These are phyloP conservation scores for Apis laboriosa DNA, from an alignment of 1,140 invertebrate species.

Conservation along the genomic window DNA sequence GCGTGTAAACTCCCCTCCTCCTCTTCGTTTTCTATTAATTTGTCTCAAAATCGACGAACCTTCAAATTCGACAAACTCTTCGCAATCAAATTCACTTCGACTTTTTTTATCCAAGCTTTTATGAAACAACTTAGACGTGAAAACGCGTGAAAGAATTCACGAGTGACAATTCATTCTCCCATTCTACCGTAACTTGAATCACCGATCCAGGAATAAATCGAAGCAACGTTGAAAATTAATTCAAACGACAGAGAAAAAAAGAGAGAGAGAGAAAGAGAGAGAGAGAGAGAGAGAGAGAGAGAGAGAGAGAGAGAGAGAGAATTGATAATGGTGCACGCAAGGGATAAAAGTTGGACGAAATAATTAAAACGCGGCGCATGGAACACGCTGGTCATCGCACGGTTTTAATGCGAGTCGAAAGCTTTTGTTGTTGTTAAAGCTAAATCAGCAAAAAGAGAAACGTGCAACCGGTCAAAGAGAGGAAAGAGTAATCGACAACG, in stretches of 20 bases:
- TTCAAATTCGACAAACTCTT: too few relatives aligned
- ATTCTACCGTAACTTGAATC: neutral
- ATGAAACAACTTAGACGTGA: too few relatives aligned
- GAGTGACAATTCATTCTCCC: too few relatives aligned
- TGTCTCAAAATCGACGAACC: too few relatives aligned
- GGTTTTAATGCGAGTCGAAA: neutral
- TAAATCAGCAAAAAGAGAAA: neutral
- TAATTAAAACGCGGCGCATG: conserved; percentile 18
- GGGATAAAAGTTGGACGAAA: neutral
- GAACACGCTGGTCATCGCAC: too few relatives aligned
- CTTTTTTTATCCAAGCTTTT: too few relatives aligned
- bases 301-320: neutral
- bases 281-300: neutral
- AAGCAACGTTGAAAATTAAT: too few relatives aligned
- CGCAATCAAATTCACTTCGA: too few relatives aligned
- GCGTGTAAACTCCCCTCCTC: too few relatives aligned
- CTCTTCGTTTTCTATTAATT: too few relatives aligned
- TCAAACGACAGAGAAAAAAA: neutral
- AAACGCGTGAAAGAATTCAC: too few relatives aligned
- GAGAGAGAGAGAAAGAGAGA: neutral
- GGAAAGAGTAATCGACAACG: neutral
- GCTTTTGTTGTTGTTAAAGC: conserved; percentile 25
- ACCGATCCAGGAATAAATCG: too few relatives aligned
- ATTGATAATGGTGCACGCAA: neutral
- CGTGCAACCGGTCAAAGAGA: neutral